Conservation (phyloP, 1,140 invertebrate genomes). For the Aphidius gifuensis region DNA sequence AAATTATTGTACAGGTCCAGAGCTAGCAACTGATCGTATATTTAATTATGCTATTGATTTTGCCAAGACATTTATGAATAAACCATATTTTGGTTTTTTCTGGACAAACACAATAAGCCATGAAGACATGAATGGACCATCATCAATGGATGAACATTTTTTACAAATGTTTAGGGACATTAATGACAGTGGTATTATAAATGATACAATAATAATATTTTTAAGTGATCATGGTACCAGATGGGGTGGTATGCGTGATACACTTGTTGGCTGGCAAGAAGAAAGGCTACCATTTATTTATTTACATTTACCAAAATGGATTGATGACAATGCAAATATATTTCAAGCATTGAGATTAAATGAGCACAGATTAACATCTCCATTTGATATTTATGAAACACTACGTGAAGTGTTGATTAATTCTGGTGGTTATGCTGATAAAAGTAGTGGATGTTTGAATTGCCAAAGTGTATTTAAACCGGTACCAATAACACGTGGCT, state of each 20-base stretch:
- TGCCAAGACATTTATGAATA: constrained; percentile 53
- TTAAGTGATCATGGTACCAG: constrained; percentile 92
- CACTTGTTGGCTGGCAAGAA: constrained; percentile 83
- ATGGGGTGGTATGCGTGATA: constrained; percentile 76
- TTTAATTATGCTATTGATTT: constrained; percentile 63
- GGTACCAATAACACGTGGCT: constrained; percentile 66
- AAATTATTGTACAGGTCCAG: constrained; percentile 63
- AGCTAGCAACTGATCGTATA: constrained; percentile 58
- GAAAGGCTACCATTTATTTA: constrained; percentile 85
- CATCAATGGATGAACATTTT: constrained; percentile 64
- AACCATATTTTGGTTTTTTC: constrained; percentile 73
- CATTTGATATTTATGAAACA: constrained; percentile 79
- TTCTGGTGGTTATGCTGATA: constrained; percentile 44
- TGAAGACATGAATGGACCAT: constrained; percentile 71
- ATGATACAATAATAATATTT: constrained; percentile 72
- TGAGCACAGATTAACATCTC: constrained; percentile 71
- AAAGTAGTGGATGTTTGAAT: constrained; percentile 57
- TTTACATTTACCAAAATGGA: constrained; percentile 73
- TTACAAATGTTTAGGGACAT: constrained; percentile 60
- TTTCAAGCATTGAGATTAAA: constrained; percentile 70
- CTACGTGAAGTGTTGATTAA: constrained; percentile 54
- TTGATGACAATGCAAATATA: constrained; percentile 61
- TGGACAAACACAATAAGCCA: constrained; percentile 78
- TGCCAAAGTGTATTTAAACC: constrained; percentile 68
- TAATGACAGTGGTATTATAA: constrained; percentile 58